Conservation (phyloP, 2,888 invertebrate species). For the Lampropteryx suffumata region DNA sequence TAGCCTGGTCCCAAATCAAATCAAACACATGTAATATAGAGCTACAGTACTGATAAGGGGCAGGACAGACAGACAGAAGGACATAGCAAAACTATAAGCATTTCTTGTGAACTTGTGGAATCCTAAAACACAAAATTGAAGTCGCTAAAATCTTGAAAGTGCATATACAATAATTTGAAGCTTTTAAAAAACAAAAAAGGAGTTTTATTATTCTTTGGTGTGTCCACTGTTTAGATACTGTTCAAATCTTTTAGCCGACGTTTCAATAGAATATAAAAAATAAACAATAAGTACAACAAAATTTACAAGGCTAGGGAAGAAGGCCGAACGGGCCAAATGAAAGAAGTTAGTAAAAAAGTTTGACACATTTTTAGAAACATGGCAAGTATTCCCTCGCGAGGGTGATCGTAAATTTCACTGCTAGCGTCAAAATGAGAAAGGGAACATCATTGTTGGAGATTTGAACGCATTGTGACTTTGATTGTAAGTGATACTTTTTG, state of each 20-base stretch:
- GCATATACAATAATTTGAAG: conserved; percentile 8
- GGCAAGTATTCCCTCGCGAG: conserved; percentile 74
- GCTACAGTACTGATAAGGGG: too few species aligned
- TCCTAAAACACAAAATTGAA: too few species aligned
- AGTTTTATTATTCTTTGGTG: conserved; percentile 65
- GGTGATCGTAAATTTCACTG: conserved; percentile 72
- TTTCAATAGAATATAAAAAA: conserved; percentile 79
- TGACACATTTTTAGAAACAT: conserved; percentile 83
- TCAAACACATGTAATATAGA: too few species aligned
- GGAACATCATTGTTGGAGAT: conserved; percentile 79
- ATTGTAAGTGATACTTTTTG: conserved; percentile 3
- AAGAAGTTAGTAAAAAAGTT: conserved; percentile 81
- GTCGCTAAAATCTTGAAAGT: too few species aligned
- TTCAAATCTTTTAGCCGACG: conserved; percentile 67
- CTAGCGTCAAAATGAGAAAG: conserved; percentile 81
- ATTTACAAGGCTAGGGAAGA: conserved; percentile 71
- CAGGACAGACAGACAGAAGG: too few species aligned
- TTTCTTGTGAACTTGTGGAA: too few species aligned
- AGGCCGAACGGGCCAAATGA: conserved; percentile 78
- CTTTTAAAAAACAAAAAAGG: conserved; percentile 50
- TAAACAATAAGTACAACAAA: conserved; percentile 71
- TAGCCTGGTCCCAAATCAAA: too few species aligned
- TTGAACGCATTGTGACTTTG: conserved; percentile 56
- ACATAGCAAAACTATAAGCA: too few species aligned
- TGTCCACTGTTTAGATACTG: conserved; percentile 61